These are phyloP conservation scores for Pachliopta kotzebuea DNA, from an alignment of 2,888 invertebrate genomes.

Conservation along the genomic window DNA sequence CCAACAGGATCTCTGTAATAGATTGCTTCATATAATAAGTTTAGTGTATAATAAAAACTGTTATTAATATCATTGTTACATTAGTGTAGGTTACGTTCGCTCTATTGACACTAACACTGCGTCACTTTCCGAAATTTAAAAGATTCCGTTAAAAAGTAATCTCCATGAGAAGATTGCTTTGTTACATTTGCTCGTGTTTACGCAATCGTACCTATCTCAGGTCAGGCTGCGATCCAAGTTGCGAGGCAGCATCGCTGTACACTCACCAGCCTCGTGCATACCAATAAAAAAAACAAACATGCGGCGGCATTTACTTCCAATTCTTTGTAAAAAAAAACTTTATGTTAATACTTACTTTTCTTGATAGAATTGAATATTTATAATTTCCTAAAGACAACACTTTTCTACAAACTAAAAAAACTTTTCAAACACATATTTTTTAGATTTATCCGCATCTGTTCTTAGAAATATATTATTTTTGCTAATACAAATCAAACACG, in stretches of 20 bases:
- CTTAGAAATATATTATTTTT: neutral
- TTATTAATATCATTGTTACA: neutral
- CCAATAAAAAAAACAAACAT: slow-evolving; percentile 16
- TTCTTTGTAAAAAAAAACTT: slow-evolving; percentile 10
- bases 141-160: slow-evolving; percentile 2
- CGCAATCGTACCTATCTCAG: slow-evolving; percentile 30
- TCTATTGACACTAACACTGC: neutral
- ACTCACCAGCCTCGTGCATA: slow-evolving; percentile 12
- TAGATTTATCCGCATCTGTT: neutral
- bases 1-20: too few species aligned
- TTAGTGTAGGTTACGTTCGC: neutral
- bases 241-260: slow-evolving; percentile 21
- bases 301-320: slow-evolving; percentile 7
- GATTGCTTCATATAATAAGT: too few species aligned
- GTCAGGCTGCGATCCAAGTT: slow-evolving; percentile 9
- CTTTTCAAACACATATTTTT: neutral
- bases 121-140: slow-evolving; percentile 16
- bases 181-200: slow-evolving; percentile 31
- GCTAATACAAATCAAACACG: neutral
- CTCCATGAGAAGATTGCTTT: slow-evolving; percentile 26
- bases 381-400: neutral
- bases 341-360: neutral
- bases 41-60: too few species aligned
- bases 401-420: neutral
- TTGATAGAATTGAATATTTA: neutral